Base-by-base conservation (phyloP, 2,113 vertebrate genomes). In the Formicarius rufipectus region DNA sequence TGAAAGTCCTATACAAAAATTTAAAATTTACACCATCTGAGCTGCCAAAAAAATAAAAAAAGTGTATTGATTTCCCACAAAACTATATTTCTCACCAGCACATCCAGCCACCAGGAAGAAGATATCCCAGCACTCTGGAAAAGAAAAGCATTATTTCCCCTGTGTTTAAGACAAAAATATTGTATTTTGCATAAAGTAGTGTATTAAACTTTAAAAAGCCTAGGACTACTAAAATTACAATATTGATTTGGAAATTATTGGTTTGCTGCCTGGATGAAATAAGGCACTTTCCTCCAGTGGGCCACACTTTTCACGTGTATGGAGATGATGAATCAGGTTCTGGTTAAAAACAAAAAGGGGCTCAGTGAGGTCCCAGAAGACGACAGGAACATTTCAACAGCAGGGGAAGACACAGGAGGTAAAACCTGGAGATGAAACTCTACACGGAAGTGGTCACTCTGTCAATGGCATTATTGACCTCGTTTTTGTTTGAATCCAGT, bases 401-500 rank as follows among this genome's bases (percentile, higher is more conserved):
- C 97, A 97, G 97, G 98, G 98, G 96, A 98, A 98, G 98, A 99
- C 98, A 98, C 97, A 95, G 98, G 98, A 98, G 99, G 98, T 97
- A 98, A 97, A 94, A 98, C 95, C 95, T 72, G 95, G 97, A 98
- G 98, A 98, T 96, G 97, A 97, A 97, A 93, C 49, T 97, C 99
- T 99, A 99, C 98, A 99, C 99, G 33, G 99, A 99, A 85, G 99
- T 99, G 98, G 99, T 99, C 98, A 99, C 98, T 97, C 98, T 98
- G 98, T 99, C 99, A 97, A 98, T 94, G 98, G 99, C 97, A 42
- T 99, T 99, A 98, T 99, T 99, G 99, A 99, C 99, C 98, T 99
- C 98, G 12, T 99, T 99, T 98, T 99, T 99, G 98, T 99, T 99
- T 98, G 99, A 99, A 98, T 99, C 99, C 99, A 99, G 98, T 98